Evolutionary conservation across 2,888 invertebrate species (phyloP).

Genomic region (Neocrepidodera transversa): DNA sequence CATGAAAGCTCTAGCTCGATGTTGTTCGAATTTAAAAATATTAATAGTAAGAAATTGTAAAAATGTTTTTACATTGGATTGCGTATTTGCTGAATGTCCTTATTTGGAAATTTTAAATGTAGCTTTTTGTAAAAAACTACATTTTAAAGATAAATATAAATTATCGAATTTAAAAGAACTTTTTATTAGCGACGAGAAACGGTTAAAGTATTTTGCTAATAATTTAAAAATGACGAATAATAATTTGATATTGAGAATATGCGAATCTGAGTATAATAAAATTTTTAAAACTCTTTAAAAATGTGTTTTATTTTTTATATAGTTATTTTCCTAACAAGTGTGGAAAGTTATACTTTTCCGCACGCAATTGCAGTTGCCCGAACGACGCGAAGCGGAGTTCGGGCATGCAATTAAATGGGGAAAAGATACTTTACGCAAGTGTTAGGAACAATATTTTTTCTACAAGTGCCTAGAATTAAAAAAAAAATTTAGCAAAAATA

Average conservation of each 20-base stretch:
- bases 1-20: constrained; percentile 25
- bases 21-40: constrained; percentile 31
- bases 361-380: too few species aligned
- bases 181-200: constrained; percentile 30
- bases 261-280: constrained; percentile 38
- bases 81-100: constrained; percentile 24
- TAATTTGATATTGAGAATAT: constrained; percentile 23
- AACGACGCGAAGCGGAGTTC: too few species aligned
- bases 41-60: constrained; percentile 34
- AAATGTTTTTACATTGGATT: constrained; percentile 22
- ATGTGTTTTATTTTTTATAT: constrained; percentile 3
- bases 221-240: constrained; percentile 10
- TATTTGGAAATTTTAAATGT: constrained; percentile 32
- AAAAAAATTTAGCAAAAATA: too few species aligned
- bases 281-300: constrained; percentile 4
- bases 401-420: too few species aligned
- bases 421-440: too few species aligned
- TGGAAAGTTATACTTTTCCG: too few species aligned
- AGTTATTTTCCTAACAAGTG: too few species aligned
- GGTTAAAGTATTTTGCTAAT: constrained; percentile 25
- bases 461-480: too few species aligned
- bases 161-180: constrained; percentile 18
- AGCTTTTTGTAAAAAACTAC: constrained; percentile 31
- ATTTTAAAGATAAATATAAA: background rate
- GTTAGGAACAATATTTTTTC: too few species aligned